phyloP scores from a whole-genome alignment of 2,888 invertebrate species.

The Pollenia labialis region DNA sequence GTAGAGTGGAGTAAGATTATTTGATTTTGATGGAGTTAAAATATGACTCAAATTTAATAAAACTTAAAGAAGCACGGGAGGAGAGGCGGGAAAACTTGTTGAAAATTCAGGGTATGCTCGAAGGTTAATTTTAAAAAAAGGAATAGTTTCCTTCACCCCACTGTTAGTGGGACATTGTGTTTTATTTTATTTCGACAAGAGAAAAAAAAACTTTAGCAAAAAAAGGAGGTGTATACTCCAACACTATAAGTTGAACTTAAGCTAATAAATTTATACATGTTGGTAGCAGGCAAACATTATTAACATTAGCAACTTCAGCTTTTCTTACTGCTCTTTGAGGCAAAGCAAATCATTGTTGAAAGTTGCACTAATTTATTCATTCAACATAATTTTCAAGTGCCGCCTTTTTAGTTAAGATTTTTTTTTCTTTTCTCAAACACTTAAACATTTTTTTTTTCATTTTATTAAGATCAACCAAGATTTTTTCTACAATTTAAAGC shows the following conservation, averaged over 20 bases:
- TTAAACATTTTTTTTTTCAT: slow-evolving; percentile 13
- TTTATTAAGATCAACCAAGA: slow-evolving; percentile 37
- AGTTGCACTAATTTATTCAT: slow-evolving; percentile 76
- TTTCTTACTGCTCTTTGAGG: slow-evolving; percentile 23
- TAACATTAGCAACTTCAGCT: slow-evolving; percentile 24
- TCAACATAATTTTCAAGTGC: slow-evolving; percentile 74
- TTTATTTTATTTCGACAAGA: neutral
- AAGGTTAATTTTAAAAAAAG: too few species aligned
- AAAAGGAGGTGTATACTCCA: slow-evolving; percentile 56
- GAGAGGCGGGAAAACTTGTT: too few species aligned
- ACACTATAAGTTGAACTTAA: slow-evolving; percentile 52
- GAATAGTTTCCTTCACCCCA: neutral
- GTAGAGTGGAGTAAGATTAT: too few species aligned
- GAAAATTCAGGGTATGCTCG: too few species aligned
- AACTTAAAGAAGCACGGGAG: too few species aligned
- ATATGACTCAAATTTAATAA: too few species aligned
- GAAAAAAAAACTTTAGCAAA: neutral
- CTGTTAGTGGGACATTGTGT: slow-evolving; percentile 7
- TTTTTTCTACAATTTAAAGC: slow-evolving; percentile 14
- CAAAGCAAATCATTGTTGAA: slow-evolving; percentile 60
- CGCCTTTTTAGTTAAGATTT: slow-evolving; percentile 62
- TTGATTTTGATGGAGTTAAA: too few species aligned
- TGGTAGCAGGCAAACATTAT: slow-evolving; percentile 51
- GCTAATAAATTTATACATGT: slow-evolving; percentile 68
- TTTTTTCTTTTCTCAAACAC: slow-evolving; percentile 15